Conservation (phyloP, 2,113 vertebrate genomes). For the Paramisgurnus dabryanus region DNA sequence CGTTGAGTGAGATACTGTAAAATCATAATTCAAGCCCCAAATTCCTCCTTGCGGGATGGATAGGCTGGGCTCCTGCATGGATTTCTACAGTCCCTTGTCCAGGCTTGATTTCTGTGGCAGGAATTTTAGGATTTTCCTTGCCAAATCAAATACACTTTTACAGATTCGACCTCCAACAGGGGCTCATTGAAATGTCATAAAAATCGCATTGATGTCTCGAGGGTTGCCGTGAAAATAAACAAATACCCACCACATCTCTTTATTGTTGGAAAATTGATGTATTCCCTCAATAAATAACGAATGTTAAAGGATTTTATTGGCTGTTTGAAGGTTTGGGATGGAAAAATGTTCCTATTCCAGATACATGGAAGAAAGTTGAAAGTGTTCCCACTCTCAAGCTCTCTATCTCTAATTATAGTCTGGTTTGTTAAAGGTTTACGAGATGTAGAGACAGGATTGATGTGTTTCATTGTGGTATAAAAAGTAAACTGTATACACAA, state of each 20-base stretch:
- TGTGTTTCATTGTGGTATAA: no score
- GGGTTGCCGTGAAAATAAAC: slow-evolving; percentile 28
- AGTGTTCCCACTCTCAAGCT: not conserved
- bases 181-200: slow-evolving; percentile 34
- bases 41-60: slow-evolving; percentile 5
- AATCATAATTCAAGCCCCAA: not conserved
- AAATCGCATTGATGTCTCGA: slow-evolving; percentile 2
- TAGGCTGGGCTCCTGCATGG: not conserved
- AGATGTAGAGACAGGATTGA: no score
- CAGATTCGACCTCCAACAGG: slow-evolving; percentile 26
- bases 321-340: not conserved
- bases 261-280: slow-evolving; percentile 34
- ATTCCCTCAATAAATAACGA: slow-evolving; percentile 15
- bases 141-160: slow-evolving; percentile 40
- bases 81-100: slow-evolving; percentile 3
- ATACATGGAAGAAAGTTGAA: slow-evolving; percentile 5
- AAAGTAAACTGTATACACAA: no score
- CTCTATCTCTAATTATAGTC: slow-evolving; percentile 6
- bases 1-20: not conserved
- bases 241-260: slow-evolving; percentile 20
- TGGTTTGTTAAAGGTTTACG: no score
- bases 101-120: slow-evolving; percentile 15
- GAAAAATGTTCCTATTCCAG: slow-evolving; percentile 11
- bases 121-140: slow-evolving; percentile 1
- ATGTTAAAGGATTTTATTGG: slow-evolving; percentile 27